These are phyloP conservation scores for Dasyprocta punctata DNA, from an alignment of 2,113 vertebrate species.

Conservation along the genomic window DNA sequence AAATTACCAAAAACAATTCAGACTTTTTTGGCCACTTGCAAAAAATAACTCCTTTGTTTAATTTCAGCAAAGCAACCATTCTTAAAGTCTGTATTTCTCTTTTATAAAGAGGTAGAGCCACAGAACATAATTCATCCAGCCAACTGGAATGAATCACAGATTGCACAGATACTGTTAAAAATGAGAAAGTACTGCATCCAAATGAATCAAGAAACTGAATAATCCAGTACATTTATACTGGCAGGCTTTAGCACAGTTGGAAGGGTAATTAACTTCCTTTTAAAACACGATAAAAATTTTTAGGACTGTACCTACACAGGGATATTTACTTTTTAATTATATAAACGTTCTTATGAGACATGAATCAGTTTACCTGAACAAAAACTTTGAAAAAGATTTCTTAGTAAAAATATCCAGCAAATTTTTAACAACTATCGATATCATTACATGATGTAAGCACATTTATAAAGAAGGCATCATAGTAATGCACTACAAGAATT, in stretches of 20 bases:
- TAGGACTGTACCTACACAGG: not conserved
- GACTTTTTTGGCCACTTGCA: not conserved
- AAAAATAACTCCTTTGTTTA: conserved; percentile 58
- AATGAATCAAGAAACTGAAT: not conserved
- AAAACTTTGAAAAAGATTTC: not conserved
- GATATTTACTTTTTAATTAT: conserved; percentile 27
- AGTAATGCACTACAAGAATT: not conserved
- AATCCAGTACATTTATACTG: not conserved
- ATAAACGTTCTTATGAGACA: conserved; percentile 43
- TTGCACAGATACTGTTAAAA: conserved; percentile 59
- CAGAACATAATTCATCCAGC: conserved; percentile 28
- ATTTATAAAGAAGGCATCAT: not conserved
- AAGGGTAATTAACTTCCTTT: conserved; percentile 41
- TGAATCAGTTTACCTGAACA: not conserved
- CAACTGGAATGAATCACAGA: conserved; percentile 9
- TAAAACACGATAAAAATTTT: conserved; percentile 43
- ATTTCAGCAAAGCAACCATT: conserved; percentile 62
- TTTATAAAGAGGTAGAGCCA: conserved; percentile 6
- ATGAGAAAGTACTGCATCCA: conserved; percentile 11
- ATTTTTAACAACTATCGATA: not conserved
- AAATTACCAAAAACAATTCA: conserved; percentile 29
- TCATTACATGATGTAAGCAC: not conserved
- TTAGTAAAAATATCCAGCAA: not conserved
- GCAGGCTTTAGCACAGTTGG: not conserved
- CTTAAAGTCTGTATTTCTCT: conserved; percentile 44